Conservation (phyloP, 2,113 vertebrate genomes). For the Narcine bancroftii region DNA sequence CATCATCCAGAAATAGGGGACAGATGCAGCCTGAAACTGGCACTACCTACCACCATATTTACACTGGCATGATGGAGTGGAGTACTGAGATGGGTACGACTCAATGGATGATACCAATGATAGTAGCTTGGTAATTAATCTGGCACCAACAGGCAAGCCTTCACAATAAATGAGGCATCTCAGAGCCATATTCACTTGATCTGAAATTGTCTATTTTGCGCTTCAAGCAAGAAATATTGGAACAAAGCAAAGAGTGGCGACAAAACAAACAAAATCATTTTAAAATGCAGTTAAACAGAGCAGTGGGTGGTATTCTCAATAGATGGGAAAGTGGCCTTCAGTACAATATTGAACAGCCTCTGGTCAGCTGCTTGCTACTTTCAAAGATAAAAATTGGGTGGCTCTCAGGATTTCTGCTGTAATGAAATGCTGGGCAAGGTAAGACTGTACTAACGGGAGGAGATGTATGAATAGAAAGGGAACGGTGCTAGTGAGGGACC, state of each 20-base stretch:
- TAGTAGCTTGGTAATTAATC: not conserved
- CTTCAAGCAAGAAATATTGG: not conserved
- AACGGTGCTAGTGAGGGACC: no score
- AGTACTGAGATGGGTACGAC: not conserved
- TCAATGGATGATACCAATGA: not conserved
- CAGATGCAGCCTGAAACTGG: not conserved
- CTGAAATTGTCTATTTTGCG: not conserved
- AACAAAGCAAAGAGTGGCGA: not conserved
- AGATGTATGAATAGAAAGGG: no score
- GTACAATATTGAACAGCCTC: no score
- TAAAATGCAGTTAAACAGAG: no score
- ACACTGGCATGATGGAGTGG: not conserved
- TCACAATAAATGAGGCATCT: not conserved
- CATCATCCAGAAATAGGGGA: not conserved
- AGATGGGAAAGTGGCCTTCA: not conserved
- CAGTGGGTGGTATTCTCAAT: not conserved
- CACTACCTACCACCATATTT: not conserved
- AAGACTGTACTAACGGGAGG: not conserved
- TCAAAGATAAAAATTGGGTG: not conserved
- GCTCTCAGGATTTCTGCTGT: not conserved
- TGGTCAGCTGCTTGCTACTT: not conserved
- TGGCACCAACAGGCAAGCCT: not conserved
- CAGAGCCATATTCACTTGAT: not conserved
- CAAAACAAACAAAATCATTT: no score
- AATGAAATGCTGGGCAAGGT: not conserved